Percentiles rank a stretch among this genome's conserved stretches.
Conservation (phyloP, 1,140 invertebrate species). For the Aradophagus sp. region DNA sequence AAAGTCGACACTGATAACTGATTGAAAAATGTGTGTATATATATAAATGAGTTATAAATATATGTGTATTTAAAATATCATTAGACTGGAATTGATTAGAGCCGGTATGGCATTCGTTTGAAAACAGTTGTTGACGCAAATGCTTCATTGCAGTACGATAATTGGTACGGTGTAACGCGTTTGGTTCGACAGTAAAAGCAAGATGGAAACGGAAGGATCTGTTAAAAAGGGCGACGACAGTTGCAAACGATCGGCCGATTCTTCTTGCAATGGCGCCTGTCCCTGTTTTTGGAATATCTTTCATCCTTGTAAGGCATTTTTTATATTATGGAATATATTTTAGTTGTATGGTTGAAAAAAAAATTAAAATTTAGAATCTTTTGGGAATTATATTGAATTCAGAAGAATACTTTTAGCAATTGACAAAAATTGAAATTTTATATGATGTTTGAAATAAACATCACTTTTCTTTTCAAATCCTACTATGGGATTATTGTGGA, state of each 20-base stretch:
- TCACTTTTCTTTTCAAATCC: too few relatives aligned
- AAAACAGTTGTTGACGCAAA: constrained; percentile 25
- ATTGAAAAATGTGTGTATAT: constrained; percentile 7
- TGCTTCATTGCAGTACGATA: constrained; percentile 29
- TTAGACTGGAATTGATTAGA: too few relatives aligned
- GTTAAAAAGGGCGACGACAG: constrained; percentile 38
- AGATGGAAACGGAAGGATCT: constrained; percentile 31
- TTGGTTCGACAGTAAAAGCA: not conserved
- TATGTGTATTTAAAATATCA: too few relatives aligned
- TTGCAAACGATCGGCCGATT: constrained; percentile 33
- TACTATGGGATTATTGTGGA: too few relatives aligned
- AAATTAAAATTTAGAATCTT: too few relatives aligned
- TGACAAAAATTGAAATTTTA: too few relatives aligned
- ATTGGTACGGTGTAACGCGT: constrained; percentile 20
- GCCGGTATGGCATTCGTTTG: not conserved
- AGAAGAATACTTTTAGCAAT: too few relatives aligned
- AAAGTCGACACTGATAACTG: constrained; percentile 19
- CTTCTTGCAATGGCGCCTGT: constrained; percentile 60
- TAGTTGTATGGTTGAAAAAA: too few relatives aligned
- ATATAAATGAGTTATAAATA: too few relatives aligned
- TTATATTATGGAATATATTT: not conserved
- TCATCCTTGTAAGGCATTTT: constrained; percentile 64
- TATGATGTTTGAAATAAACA: too few relatives aligned
- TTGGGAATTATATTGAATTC: not conserved
- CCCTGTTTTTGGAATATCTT: constrained; percentile 71